Evolutionary conservation across 1,140 invertebrate species (phyloP), one percentile per base, ranked within the genome.

Genomic region (Propsilocerus akamusi): DNA sequence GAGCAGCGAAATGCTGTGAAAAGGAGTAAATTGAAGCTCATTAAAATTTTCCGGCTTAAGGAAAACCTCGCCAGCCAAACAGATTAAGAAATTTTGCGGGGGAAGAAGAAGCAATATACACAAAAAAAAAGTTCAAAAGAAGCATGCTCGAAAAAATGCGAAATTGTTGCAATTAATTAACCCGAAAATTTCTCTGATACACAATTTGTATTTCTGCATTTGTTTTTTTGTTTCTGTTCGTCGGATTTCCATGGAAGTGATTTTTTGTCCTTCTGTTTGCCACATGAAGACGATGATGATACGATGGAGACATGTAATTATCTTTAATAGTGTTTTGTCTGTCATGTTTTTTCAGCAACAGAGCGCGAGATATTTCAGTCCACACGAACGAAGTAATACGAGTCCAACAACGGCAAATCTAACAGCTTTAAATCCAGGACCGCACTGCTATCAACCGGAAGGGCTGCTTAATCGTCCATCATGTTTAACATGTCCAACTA

Each of bases 341-440:
- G 52, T 52, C 14, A 48, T 25, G 11, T 47, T 50, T 37, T 50
- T 60, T 49, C 57, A 65, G 63, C 63, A 65, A 63, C 63, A 65
- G 63, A 65, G 63, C 63, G 63, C 63, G 63, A 65, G 63, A 63
- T 65, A 63, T 62, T 61, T 65, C 57, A 61, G 61, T 57, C 63
- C 63, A 57, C 64, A 61, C 56, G 63, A 65, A 57, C 63, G 63
- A 59, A 41, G 22, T 17, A 41, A 41, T 41, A 20, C 17, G 34
- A 65, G 63, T 63, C 57, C 61, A 53, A 63, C 63, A 53, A 59
- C 61, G 62, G 61, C 63, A 17, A 41, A 41, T 20, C 17, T 41
- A 20, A 17, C 34, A n/a, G 17, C 22, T 20, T 20, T 41, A 20
- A 41, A 41, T 41, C 22, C 34, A 41, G 5, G 14, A 17, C 22